Percentiles rank a stretch among this genome's conserved stretches.
These are phyloP conservation scores for Pomatorhinus ruficollis DNA, from an alignment of 2,113 vertebrate species.

Conservation along the genomic window DNA sequence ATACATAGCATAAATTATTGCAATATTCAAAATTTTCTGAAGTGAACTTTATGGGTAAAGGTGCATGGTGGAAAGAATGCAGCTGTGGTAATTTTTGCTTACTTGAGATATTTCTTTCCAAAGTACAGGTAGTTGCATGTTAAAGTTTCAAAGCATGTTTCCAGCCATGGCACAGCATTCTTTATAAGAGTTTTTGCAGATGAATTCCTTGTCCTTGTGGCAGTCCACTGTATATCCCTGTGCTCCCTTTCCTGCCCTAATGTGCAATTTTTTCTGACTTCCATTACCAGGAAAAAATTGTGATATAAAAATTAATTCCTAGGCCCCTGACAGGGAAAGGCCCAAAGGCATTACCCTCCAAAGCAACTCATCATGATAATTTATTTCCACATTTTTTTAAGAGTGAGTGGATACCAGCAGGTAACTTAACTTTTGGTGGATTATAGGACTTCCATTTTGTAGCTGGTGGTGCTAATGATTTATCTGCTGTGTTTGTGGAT, in stretches of 20 bases:
- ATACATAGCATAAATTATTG: neutral
- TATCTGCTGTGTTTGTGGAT: neutral
- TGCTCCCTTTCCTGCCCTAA: neutral
- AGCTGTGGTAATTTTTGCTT: neutral
- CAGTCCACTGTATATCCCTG: neutral
- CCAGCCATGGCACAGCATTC: neutral
- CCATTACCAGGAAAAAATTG: neutral
- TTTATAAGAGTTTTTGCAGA: neutral
- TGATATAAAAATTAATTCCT: constrained; percentile 13
- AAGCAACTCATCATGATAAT: neutral
- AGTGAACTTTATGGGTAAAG: neutral
- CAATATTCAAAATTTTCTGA: neutral
- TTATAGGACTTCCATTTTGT: neutral
- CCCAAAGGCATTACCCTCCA: neutral
- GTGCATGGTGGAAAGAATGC: neutral
- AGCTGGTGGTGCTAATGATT: neutral
- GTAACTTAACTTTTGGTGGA: neutral
- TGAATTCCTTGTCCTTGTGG: neutral
- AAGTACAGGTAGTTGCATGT: neutral
- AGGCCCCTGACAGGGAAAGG: neutral
- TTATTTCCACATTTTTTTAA: neutral
- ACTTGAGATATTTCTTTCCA: neutral
- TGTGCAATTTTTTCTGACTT: neutral
- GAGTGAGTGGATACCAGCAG: neutral
- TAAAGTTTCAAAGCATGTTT: neutral